Evolutionary conservation across 2,797 vertebrate genomes (phyloP).

Genomic region (Xiphophorus birchmanni): DNA sequence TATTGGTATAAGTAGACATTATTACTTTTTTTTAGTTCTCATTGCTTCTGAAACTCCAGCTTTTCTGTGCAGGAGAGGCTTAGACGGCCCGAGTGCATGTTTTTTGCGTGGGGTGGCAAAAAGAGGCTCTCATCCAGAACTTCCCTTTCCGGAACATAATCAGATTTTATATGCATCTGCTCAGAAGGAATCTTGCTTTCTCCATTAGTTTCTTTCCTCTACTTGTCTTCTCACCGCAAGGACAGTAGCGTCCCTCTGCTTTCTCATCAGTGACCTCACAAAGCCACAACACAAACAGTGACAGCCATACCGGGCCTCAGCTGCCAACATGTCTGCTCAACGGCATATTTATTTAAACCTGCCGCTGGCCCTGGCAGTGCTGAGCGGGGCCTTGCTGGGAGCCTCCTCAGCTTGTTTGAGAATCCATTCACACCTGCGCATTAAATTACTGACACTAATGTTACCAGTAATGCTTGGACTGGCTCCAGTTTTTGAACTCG

Average conservation of each 20-base stretch:
- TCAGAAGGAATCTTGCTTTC: slow-evolving; percentile 36
- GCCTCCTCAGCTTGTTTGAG: slow-evolving; percentile 80
- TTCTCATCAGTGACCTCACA: slow-evolving; percentile 59
- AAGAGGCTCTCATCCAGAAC: not conserved
- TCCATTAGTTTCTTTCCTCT: slow-evolving; percentile 2
- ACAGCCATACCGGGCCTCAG: slow-evolving; percentile 61
- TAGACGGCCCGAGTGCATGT: not conserved
- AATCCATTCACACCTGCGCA: slow-evolving; percentile 85
- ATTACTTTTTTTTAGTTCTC: not conserved
- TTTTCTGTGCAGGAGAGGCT: not conserved
- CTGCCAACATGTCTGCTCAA: slow-evolving; percentile 77
- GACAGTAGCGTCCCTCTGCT: slow-evolving; percentile 24
- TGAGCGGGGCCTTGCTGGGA: slow-evolving; percentile 61
- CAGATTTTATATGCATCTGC: slow-evolving; percentile 11
- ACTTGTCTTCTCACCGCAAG: slow-evolving; percentile 62
- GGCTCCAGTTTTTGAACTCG: slow-evolving; percentile 68
- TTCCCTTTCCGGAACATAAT: slow-evolving; percentile 4
- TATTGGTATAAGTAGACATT: no score
- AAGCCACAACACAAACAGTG: slow-evolving; percentile 77
- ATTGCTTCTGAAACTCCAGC: not conserved
- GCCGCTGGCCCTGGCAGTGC: slow-evolving; percentile 65
- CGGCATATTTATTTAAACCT: slow-evolving; percentile 81
- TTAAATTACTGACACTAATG: slow-evolving; percentile 85
- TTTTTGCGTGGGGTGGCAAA: not conserved
- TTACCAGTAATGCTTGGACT: slow-evolving; percentile 81